Evolutionary conservation across 2,113 vertebrate species (phyloP).

Genomic region (Seriola aureovittata): DNA sequence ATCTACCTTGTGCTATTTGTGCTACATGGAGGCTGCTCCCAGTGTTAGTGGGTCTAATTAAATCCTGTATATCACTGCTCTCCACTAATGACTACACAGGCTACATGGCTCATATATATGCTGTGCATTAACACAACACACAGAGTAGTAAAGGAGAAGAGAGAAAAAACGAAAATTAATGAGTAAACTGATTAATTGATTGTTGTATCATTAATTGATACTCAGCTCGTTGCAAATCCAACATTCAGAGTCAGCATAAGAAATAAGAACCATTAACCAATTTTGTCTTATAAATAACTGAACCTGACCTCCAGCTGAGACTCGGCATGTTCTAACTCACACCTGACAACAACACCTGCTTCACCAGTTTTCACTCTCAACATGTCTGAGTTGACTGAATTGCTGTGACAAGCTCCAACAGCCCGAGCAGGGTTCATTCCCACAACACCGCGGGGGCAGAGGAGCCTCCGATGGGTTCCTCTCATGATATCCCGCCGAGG

Average conservation of each 20-base stretch:
- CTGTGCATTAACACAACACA: slow-evolving; percentile 40
- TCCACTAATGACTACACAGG: slow-evolving; percentile 56
- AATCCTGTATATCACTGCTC: slow-evolving; percentile 53
- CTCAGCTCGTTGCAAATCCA: neutral
- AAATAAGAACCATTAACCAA: neutral
- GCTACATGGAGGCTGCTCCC: slow-evolving; percentile 47
- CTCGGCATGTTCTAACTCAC: neutral
- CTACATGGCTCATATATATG: slow-evolving; percentile 30
- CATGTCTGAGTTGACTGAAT: slow-evolving; percentile 35
- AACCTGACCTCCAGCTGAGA: slow-evolving; percentile 20
- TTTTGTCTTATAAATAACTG: neutral
- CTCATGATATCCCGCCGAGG: slow-evolving; percentile 55
- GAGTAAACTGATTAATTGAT: slow-evolving; percentile 26
- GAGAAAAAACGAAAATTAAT: neutral
- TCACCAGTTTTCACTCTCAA: neutral
- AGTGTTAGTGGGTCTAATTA: slow-evolving; percentile 58
- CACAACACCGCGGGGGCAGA: slow-evolving; percentile 30
- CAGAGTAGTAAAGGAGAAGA: neutral
- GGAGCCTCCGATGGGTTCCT: slow-evolving; percentile 27
- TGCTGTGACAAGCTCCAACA: slow-evolving; percentile 62
- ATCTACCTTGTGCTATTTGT: slow-evolving; percentile 52
- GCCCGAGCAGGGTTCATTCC: slow-evolving; percentile 39
- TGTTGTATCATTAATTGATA: neutral
- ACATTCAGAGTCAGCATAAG: too few relatives aligned
- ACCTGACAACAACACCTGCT: slow-evolving; percentile 44